Base-by-base conservation (phyloP, 2,797 vertebrate species). In the Enteromius trimaculatus region DNA sequence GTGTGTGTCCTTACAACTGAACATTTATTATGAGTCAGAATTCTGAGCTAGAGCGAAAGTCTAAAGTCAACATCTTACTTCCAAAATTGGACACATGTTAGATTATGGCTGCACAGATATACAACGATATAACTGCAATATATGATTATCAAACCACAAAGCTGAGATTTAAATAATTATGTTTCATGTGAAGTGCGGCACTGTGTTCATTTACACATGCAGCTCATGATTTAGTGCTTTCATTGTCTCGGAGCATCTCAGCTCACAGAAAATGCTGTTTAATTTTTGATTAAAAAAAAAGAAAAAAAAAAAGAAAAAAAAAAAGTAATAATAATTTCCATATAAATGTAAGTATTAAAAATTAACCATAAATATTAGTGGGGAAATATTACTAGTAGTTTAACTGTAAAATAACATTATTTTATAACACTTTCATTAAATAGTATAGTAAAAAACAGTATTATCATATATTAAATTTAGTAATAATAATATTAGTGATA, bases 11-110 rank as follows among this genome's bases (percentile, higher is more conserved):
- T 68, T 55, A 82, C 7, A 76, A 82, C 49, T 55, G 34, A 82
- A 19, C 42, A 82, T 75, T 66, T 55, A 64, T 77, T 82, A 70
- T 26, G 65, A 77, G 21, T 78, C 74, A 80, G 47, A 70, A 49
- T 29, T 77, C 42, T 19, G 49, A 60, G 79, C 51, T 71, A 62
- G 60, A 64, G 26, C 13, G 60, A 64, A 21, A 82, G 17, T 29
- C 19, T n/a, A 77, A 70, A 68, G 10, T 66, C n/a, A 55, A 42
- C 16, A 39, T 49, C 62, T 74, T 10, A 55, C 79, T 70, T 72
- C 9, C 11, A 47, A 44, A 62, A 21, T 13, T 4, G 4, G 11
- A 58, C 7, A 80, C 8, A 29, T 44, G 19, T 74, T 29, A 34
- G 7, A n/a, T n/a, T 75, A 72, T 11, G 49, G 6, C 21, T 16